Conservation (phyloP, 2,113 vertebrate genomes). For the Nothobranchius furzeri region DNA sequence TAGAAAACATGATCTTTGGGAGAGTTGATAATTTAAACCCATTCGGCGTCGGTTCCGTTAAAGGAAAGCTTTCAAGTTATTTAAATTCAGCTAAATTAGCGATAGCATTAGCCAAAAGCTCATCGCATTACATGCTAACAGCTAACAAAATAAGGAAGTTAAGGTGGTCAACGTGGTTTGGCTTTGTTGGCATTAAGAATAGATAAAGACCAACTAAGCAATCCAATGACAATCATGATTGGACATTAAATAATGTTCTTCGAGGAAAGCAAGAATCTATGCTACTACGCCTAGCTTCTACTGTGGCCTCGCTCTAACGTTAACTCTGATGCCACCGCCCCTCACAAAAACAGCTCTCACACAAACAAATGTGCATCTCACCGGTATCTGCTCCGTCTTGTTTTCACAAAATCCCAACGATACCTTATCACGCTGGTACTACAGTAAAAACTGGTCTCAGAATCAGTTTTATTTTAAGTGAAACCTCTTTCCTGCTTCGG, state of each 20-base stretch:
- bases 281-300: slow-evolving; percentile 38
- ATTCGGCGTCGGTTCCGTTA: background rate
- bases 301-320: slow-evolving; percentile 58
- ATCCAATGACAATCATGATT: background rate
- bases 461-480: slow-evolving; percentile 72
- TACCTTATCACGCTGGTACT: slow-evolving; percentile 18
- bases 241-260: background rate
- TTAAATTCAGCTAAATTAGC: background rate
- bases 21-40: too few relatives aligned
- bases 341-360: slow-evolving; percentile 34
- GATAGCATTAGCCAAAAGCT: slow-evolving; percentile 45
- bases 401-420: slow-evolving; percentile 57
- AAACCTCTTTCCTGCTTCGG: slow-evolving; percentile 78
- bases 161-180: background rate
- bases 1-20: too few relatives aligned
- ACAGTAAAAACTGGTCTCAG: background rate
- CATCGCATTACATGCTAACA: background rate
- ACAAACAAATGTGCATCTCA: slow-evolving; percentile 37
- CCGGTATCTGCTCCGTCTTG: slow-evolving; percentile 67
- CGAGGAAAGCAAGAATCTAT: background rate
- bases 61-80: accelerated
- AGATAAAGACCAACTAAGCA: background rate
- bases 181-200: background rate
- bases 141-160: background rate
- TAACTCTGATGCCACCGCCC: slow-evolving; percentile 75